Base-by-base conservation (phyloP, 2,113 vertebrate genomes). In the Daubentonia madagascariensis region DNA sequence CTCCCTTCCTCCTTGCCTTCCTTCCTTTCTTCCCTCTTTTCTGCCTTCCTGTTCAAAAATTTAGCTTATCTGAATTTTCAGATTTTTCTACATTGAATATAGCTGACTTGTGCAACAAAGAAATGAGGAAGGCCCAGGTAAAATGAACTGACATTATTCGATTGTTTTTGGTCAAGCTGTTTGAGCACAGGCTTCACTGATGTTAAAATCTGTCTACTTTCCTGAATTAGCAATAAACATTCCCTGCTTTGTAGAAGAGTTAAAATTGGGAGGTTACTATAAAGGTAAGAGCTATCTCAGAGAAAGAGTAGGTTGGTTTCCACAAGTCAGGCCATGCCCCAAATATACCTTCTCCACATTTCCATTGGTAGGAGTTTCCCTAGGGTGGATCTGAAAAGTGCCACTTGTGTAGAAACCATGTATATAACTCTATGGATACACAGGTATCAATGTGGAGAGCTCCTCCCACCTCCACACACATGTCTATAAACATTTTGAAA, bases 261-360 rank as follows among this genome's bases (percentile, higher is more conserved):
- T 63, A n/a, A 72, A 20, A 65, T 61, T 61, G 59, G 23, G 35
- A 83, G 43, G n/a, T 70, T 54, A 1, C 54, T 83, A 65, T 22
- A 57, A 54, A 79, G 22, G 16, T 3, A 32, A 93, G 9, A 32
- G 23, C 73, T 63, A 30, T 35, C 13, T 73, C 25, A 45, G 45
- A 92, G 65, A 54, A 85, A 89, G 37, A 86, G 12, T 57, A 59
- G 92, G 45, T 28, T 78, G n/a, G 28, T 79, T 94, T 96, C 40
- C 7, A 67, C 50, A 73, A 91, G 50, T 54, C 50, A 73, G 68
- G 45, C 5, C 16, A 23, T 3, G 52, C 12, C 40, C 14, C 52
- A 3, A 35, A 35, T 22, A 22, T 1, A 48, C 18, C 1, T 32
- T 63, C 8, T 43, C 11, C 61, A 17, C 57, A 23, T 63, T 89